Conservation (phyloP, 2,888 invertebrate species). For the Microdon myrmicae region DNA sequence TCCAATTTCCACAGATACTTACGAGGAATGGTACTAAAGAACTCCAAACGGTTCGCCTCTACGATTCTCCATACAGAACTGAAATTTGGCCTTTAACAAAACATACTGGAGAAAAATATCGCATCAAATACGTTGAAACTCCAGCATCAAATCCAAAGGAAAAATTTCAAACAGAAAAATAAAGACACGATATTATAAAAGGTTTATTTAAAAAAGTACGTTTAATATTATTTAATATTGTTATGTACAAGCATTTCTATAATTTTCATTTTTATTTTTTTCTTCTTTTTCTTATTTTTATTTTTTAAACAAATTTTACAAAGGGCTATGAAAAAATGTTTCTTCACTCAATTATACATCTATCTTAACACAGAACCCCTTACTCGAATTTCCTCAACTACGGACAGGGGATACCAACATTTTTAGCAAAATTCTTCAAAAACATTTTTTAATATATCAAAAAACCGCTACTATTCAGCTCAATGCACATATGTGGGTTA, state of each 20-base stretch:
- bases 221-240: slow-evolving; percentile 45
- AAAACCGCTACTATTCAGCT: slow-evolving; percentile 46
- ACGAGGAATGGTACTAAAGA: too few relatives aligned
- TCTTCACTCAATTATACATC: slow-evolving; percentile 24
- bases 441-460: slow-evolving; percentile 13
- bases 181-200: slow-evolving; percentile 12
- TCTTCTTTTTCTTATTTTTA: too few relatives aligned
- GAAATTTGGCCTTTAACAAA: too few relatives aligned
- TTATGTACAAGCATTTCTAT: slow-evolving; percentile 49
- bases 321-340: slow-evolving; percentile 41
- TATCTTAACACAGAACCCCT: slow-evolving; percentile 34
- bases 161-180: not conserved
- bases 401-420: slow-evolving; percentile 11
- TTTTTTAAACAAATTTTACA: slow-evolving; percentile 44
- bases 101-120: too few relatives aligned
- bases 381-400: slow-evolving; percentile 10
- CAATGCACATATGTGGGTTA: slow-evolving; percentile 44
- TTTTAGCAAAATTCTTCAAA: slow-evolving; percentile 28
- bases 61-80: too few relatives aligned
- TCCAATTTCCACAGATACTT: too few relatives aligned
- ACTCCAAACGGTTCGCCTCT: too few relatives aligned
- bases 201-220: slow-evolving; percentile 45
- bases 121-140: too few relatives aligned
- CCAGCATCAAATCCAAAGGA: too few relatives aligned
- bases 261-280: too few relatives aligned